A percentile compares a stretch with the other conserved stretches of the same genome.
These are phyloP conservation scores for Brachirus orientalis DNA, from an alignment of 2,113 vertebrate species.

Conservation along the genomic window DNA sequence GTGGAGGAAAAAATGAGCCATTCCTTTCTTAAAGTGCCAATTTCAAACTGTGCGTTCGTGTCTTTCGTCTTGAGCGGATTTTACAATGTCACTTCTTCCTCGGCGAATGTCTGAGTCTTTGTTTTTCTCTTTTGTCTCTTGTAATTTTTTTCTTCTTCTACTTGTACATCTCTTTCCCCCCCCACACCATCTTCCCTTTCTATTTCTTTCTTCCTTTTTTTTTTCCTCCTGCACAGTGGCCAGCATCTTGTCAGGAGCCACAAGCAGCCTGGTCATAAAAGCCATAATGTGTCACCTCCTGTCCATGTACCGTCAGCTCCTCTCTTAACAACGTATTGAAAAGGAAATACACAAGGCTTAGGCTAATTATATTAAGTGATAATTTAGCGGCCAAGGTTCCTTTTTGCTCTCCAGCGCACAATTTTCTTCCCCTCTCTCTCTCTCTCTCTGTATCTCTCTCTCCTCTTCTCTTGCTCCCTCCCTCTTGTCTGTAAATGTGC, in stretches of 20 bases:
- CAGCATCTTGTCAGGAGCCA: constrained; percentile 38
- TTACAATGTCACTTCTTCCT: constrained; percentile 75
- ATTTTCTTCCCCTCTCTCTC: constrained; percentile 15
- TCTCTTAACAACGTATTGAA: constrained; percentile 66
- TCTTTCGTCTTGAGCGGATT: constrained; percentile 67
- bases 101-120: no score
- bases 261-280: constrained; percentile 50
- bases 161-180: constrained; percentile 22
- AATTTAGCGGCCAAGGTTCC: constrained; percentile 67
- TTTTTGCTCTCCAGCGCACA: constrained; percentile 47
- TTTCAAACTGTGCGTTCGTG: constrained; percentile 80
- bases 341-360: constrained; percentile 61
- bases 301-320: constrained; percentile 26
- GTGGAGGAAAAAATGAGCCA: constrained; percentile 72
- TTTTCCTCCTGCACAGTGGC: constrained; percentile 29
- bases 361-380: constrained; percentile 77
- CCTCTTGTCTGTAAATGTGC: constrained; percentile 85
- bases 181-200: constrained; percentile 50
- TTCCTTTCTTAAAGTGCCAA: constrained; percentile 63
- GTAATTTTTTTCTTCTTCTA: constrained; percentile 23
- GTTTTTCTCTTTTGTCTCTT: constrained; percentile 43
- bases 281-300: constrained; percentile 56
- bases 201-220: constrained; percentile 63
- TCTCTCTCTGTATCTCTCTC: constrained; percentile 8
- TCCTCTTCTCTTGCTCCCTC: constrained; percentile 9